Conservation (phyloP, 2,113 vertebrate species). For the Actinemys pallida region DNA sequence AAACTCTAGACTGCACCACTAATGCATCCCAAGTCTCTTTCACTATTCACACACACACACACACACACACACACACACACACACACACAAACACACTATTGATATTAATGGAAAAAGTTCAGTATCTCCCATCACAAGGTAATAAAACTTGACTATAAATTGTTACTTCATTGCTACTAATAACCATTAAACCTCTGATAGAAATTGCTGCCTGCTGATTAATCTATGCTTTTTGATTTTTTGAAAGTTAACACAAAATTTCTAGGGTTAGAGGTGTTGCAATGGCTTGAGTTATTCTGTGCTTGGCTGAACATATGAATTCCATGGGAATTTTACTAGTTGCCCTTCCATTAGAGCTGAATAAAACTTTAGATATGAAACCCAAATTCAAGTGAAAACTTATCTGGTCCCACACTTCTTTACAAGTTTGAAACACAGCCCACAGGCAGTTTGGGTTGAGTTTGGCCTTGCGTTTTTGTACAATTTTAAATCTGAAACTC, state of each 20-base stretch:
- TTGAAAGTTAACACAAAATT: fast-evolving
- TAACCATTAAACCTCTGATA: background rate
- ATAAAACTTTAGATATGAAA: background rate
- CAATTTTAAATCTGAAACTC: background rate
- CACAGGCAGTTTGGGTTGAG: background rate
- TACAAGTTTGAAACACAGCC: background rate
- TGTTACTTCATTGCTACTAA: background rate
- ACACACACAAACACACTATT: background rate
- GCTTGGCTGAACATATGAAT: background rate
- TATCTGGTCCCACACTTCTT: background rate
- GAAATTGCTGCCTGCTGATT: background rate
- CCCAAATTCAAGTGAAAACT: background rate
- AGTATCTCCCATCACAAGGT: background rate
- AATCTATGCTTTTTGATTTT: background rate
- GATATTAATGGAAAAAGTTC: background rate
- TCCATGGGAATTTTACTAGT: background rate
- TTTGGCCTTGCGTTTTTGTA: background rate
- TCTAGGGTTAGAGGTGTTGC: background rate
- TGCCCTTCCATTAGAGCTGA: background rate
- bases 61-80: background rate
- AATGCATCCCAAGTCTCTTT: background rate
- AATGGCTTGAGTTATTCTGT: background rate
- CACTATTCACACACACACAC: fast-evolving
- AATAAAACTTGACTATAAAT: background rate
- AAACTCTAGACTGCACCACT: background rate